A percentile compares a stretch with the other conserved stretches of the same genome.
phyloP scores from a whole-genome alignment of 2,113 vertebrate species.

The Amazona guildingii region DNA sequence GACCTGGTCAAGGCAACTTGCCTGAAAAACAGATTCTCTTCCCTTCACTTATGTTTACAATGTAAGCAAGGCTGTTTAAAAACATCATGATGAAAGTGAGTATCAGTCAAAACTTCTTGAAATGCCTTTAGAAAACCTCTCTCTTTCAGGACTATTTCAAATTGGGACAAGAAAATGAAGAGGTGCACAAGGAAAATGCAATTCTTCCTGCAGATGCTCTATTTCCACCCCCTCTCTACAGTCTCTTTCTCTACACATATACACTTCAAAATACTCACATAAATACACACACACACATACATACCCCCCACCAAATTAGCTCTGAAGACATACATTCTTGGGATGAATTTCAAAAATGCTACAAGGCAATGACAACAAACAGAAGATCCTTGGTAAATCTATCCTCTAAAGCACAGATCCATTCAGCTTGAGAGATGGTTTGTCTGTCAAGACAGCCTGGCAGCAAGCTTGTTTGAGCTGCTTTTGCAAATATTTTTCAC shows the following conservation, averaged over 20 bases:
- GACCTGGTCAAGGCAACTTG: not conserved
- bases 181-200: not conserved
- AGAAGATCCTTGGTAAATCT: not conserved
- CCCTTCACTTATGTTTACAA: not conserved
- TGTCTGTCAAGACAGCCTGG: not conserved
- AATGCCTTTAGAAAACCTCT: not conserved
- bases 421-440: not conserved
- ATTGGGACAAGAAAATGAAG: not conserved
- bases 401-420: not conserved
- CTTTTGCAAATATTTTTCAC: conserved; percentile 23
- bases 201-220: not conserved
- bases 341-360: not conserved
- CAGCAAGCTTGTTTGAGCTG: not conserved
- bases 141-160: not conserved
- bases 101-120: not conserved
- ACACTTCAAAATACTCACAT: not conserved
- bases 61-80: not conserved
- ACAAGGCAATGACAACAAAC: not conserved
- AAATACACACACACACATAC: not conserved
- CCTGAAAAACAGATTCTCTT: not conserved
- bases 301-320: not conserved
- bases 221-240: not conserved
- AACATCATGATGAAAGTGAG: not conserved
- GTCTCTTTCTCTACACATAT: not conserved
- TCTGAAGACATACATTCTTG: not conserved